Base-by-base conservation (phyloP, 2,113 vertebrate species). In the Sialia sialis region DNA sequence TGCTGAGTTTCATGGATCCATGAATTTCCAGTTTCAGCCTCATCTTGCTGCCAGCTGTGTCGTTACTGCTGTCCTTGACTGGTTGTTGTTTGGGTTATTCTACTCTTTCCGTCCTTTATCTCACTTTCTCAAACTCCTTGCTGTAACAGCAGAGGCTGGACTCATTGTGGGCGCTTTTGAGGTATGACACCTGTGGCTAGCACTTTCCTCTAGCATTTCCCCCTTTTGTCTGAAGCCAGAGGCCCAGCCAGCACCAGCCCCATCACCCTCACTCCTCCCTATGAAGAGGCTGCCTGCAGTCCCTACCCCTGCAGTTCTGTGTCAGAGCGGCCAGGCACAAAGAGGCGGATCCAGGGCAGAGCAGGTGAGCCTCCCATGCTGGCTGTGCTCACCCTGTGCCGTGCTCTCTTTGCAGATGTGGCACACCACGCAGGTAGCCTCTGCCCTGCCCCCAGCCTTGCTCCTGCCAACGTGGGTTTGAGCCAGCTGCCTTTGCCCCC, bases 51-150 rank as follows among this genome's bases (percentile, higher is more conserved):
- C 59, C 46, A 39, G 43, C 73, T 39, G 7, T 75, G 89, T 90
- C 80, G 64, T 95, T 93, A 73, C 38, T 90, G 46, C 56, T 26
- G 72, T 68, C 95, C 96, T 94, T 96, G 92, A 44, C 72, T 75
- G 39, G 75, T 30, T 5, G 1, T 83, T 94, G 76, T 89, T 96
- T 95, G 86, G 83, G 89, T 90, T 92, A 81, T 64, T 78, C 51
- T 77, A 8, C 30, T 59, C 64, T 89, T 95, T 80, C 75, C 7
- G 5, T 76, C 46, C 20, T 63, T 62, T 64, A 82, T 44, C 67
- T 83, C 82, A 66, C 67, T 83, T 21, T 74, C 49, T n/a, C 27
- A 16, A 76, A 48, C 30, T 0, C 2, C 32, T 52, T 70, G 85
- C 59, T 30, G 3, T 41, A 41, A 29, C 29, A 39, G 43, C 13